Conservation (phyloP, 2,888 invertebrate genomes). For the Pseudococcus jackbeardsleyi region DNA sequence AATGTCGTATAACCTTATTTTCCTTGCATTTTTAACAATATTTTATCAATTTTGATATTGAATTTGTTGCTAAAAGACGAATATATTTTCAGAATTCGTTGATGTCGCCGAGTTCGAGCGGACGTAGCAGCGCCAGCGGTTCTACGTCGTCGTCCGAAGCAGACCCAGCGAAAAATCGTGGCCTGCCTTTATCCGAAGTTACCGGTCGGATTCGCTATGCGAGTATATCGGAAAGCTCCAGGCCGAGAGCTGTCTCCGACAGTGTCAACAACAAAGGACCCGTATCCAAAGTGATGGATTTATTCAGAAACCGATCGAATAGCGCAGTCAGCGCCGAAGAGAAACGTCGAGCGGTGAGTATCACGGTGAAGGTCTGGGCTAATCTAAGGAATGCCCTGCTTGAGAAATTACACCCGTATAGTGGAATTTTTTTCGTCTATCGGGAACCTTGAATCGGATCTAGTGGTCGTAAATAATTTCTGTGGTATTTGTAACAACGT, state of each 20-base stretch:
- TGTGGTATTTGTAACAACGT: not conserved
- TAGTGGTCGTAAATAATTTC: not conserved
- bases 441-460: not conserved
- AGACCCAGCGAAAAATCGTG: conserved; percentile 58
- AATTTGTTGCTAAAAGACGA: not conserved
- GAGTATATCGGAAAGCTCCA: conserved; percentile 63
- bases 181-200: conserved; percentile 62
- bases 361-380: conserved; percentile 1
- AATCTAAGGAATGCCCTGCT: not conserved
- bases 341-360: conserved; percentile 79
- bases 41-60: not conserved
- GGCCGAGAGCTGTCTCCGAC: conserved; percentile 68
- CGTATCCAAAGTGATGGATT: conserved; percentile 92
- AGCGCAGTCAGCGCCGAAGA: conserved; percentile 80
- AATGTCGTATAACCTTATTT: conserved; percentile 32
- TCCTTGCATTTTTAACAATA: not conserved
- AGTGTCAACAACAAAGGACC: conserved; percentile 72
- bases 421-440: not conserved
- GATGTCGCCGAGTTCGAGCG: conserved; percentile 71
- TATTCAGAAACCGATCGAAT: conserved; percentile 85
- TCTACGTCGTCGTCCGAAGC: conserved; percentile 67
- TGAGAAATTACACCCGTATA: not conserved
- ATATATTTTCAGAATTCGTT: conserved; percentile 71
- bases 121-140: conserved; percentile 68
- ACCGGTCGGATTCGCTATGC: conserved; percentile 65